These are phyloP conservation scores for Columba janthina DNA, from an alignment of 2,113 vertebrate species.

Conservation along the genomic window DNA sequence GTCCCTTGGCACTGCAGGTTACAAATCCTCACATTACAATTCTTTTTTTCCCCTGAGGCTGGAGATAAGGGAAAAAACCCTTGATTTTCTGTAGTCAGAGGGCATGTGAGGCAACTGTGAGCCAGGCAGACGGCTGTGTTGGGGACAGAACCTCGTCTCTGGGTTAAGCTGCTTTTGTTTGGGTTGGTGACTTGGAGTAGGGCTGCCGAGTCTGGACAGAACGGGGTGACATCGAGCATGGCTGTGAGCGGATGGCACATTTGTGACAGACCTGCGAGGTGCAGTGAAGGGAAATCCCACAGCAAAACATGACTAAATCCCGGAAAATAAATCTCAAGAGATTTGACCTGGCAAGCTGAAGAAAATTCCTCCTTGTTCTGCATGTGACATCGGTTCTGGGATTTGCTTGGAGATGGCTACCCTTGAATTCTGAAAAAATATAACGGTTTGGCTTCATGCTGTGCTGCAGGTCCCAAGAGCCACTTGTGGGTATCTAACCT, in stretches of 20 bases:
- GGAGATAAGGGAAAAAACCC: background rate
- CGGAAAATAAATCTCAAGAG: background rate
- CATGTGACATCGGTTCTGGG: background rate
- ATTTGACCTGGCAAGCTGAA: background rate
- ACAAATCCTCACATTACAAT: background rate
- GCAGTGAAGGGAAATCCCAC: background rate
- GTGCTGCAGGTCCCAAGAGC: background rate
- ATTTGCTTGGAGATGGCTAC: background rate
- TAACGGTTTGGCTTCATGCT: background rate
- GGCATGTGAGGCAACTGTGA: background rate
- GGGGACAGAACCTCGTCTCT: accelerated
- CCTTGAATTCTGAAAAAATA: background rate
- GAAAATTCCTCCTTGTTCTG: background rate
- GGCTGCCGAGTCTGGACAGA: background rate
- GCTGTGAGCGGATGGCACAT: background rate
- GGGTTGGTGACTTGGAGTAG: background rate
- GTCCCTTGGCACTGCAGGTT: background rate
- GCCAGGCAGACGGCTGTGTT: accelerated
- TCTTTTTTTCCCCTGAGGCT: background rate
- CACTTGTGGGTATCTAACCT: background rate
- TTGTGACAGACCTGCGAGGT: background rate
- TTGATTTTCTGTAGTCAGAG: background rate
- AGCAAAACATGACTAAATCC: background rate
- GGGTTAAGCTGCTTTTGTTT: background rate
- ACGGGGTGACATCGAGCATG: background rate